Base-by-base conservation (phyloP, 2,113 vertebrate species). In the Panthera tigris region DNA sequence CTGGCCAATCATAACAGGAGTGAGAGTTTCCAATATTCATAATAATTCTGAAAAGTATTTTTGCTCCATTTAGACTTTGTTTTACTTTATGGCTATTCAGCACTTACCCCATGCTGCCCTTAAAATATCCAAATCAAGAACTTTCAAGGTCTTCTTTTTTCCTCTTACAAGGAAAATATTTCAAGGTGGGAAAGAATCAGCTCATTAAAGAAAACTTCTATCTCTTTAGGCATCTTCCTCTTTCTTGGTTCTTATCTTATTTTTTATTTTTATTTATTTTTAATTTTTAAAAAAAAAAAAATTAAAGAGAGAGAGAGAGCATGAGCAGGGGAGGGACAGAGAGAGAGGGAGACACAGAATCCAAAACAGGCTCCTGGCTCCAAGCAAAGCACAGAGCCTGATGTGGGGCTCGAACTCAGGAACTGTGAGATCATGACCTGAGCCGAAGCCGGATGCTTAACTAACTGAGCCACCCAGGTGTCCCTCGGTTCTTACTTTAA, bases 11-110 rank as follows among this genome's bases (percentile, higher is more conserved):
- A 48, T 27, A 12, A 0, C 29, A 93, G 31, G 9, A 36, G 6
- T 39, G 63, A 66, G 15, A 45, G 1, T 90, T 84, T 93, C 25
- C 23, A 76, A 84, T 16, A 23, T 33, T 14, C 14, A 36, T 19
- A 82, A 52, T 57, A 31, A 85, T 92, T 93, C 29, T 82, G 27
- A 91, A 71, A 66, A 66, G 18, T 36, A 1, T 66, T 7, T 36
- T 96, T 71, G 48, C 25, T 90, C 81, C 55, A 61, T 68, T 92
- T 83, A 93, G 21, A 87, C 21, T 91, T 96, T 48, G 80, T 71
- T 14, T 83, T 88, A 4, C 66, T 95, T 45, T 76, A 91, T 80
- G 27, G 1, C 5, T 89, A 5, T 31, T 82, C 71, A 80, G 12
- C 5, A 18, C 4, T 63, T 55, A 31, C 48, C 19, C 84, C 5